Conservation (phyloP, 2,113 vertebrate genomes). For the Gulo gulo region DNA sequence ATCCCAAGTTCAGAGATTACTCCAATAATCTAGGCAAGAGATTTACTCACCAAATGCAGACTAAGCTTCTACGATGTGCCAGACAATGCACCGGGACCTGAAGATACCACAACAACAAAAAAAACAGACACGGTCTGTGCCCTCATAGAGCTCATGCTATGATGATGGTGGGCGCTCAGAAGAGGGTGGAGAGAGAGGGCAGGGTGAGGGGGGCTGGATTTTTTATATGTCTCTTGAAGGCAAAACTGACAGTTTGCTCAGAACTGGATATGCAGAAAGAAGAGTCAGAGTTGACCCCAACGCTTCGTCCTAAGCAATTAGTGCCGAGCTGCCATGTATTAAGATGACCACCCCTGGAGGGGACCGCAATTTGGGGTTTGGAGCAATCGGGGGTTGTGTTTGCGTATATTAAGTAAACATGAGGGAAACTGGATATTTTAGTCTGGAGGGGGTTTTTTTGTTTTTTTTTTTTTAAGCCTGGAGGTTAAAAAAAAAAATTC, state of each 20-base stretch:
- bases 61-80: not conserved
- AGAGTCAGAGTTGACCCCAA: not conserved
- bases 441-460: not conserved
- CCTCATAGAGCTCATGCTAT: not conserved
- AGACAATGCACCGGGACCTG: not conserved
- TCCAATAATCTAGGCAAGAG: not conserved
- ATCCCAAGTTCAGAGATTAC: not conserved
- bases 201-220: not conserved
- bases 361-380: too few species aligned
- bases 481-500: not conserved
- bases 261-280: not conserved
- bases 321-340: not conserved
- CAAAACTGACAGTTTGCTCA: not conserved
- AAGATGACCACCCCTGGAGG: fast-evolving
- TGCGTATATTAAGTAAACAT: not conserved
- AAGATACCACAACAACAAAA: not conserved
- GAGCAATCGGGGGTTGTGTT: not conserved
- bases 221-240: not conserved
- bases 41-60: not conserved
- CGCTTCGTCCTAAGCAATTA: not conserved
- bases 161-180: not conserved
- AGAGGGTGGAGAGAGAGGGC: not conserved
- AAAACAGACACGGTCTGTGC: not conserved
- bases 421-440: not conserved
- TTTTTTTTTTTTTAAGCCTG: not conserved